Base-by-base conservation (phyloP, 1,140 invertebrate genomes). In the Pissodes strobi region DNA sequence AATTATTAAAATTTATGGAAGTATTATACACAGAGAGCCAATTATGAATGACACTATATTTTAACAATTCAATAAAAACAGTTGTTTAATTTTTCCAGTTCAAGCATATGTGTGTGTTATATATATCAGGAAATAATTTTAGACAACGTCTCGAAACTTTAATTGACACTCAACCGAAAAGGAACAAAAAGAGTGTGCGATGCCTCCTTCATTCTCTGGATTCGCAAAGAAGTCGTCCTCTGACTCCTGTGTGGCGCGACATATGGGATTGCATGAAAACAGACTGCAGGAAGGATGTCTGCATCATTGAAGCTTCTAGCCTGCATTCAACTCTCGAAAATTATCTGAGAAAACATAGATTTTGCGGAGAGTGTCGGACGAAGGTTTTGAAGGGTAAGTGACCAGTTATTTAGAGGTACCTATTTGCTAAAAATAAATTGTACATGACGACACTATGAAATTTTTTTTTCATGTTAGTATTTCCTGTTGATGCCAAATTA, bases 301-400 rank as follows among this genome's bases (percentile, higher is more conserved):
- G 92, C 30, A 84, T 94, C 12, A 89, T 97, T 57, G 91, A 95
- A 76, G 87, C 88, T 57, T 86, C 90, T 72, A 88, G 87, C 60
- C 79, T 97, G 55, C 86, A 93, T 68, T 86, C 88, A 58, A 95
- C 93, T 9, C 82, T 96, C 2, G 92, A 95, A 71, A 90, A 87
- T 62, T 97, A 96, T 80, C 82, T 97, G 30, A 84, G 89, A 58
- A 96, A 96, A 82, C 93, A 97, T 78, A 88, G 93, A 73, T 96
- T 96, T 80, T 96, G 93, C 76, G 86, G 87, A 1, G 94, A 95
- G 77, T 97, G 94, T 76, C 89, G 93, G 60, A 92, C 92, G 61
- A 97, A 95, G 83, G 93, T 96, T 51, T 64, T 76, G 22, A 78
- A 75, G 69, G 75, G 75, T 77, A 60, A 43, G 64, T 17, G n/a